A percentile compares a stretch with the other conserved stretches of the same genome.
These are phyloP conservation scores for Uropetala carovei DNA, from an alignment of 2,888 invertebrate genomes.

Conservation along the genomic window DNA sequence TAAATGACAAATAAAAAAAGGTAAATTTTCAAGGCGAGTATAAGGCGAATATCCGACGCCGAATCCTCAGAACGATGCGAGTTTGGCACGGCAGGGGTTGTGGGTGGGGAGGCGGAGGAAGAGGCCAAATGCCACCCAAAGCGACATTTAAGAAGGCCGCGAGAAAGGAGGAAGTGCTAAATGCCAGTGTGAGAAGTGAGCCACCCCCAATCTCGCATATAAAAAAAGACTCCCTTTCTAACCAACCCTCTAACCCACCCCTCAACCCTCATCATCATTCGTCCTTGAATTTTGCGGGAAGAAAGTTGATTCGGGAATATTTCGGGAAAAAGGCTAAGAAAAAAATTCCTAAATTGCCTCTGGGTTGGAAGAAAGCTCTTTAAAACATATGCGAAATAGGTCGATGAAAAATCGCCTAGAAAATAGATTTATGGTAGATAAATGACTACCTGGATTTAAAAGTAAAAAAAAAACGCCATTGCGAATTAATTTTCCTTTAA, in stretches of 20 bases:
- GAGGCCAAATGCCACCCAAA: conserved; percentile 41
- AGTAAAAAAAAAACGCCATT: neutral
- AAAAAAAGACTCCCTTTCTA: conserved; percentile 14
- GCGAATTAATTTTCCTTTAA: neutral
- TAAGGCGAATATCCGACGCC: neutral
- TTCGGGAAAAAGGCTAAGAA: neutral
- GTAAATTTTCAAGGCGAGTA: conserved; percentile 23
- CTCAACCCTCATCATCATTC: neutral
- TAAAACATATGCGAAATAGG: neutral
- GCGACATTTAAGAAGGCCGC: conserved; percentile 43
- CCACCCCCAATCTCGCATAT: neutral
- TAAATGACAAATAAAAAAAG: neutral
- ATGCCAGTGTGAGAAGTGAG: conserved; percentile 39
- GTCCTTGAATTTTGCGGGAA: conserved; percentile 8
- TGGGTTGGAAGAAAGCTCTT: neutral
- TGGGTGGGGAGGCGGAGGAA: neutral
- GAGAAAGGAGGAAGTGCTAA: conserved; percentile 43
- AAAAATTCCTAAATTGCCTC: neutral
- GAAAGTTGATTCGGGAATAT: neutral
- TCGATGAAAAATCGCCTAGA: neutral
- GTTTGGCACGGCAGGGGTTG: conserved; percentile 26
- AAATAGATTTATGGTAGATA: neutral
- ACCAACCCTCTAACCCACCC: neutral
- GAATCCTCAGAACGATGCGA: neutral
- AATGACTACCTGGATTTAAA: neutral